Evolutionary conservation across 2,113 vertebrate species (phyloP).

Genomic region (Gambusia affinis): DNA sequence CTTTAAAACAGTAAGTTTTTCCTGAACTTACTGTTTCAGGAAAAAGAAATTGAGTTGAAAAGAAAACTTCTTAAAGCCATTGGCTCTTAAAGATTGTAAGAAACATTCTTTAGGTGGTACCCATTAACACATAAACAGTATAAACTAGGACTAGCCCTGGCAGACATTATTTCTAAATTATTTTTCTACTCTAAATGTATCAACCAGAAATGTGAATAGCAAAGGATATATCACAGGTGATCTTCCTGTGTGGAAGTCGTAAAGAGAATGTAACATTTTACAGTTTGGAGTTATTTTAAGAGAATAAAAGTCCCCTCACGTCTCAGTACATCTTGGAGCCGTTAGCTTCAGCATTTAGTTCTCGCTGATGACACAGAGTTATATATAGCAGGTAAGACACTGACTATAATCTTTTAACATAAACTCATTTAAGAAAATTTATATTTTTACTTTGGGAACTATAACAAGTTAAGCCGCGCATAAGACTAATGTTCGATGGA

Average conservation of each 20-base stretch:
- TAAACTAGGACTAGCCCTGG: neutral
- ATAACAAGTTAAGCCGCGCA: neutral
- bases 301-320: neutral
- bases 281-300: neutral
- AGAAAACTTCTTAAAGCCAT: too few relatives aligned
- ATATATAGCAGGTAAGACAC: neutral
- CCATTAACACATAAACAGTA: neutral
- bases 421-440: neutral
- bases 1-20: neutral
- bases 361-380: neutral
- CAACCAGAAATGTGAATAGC: neutral
- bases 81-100: neutral
- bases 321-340: neutral
- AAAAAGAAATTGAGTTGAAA: too few relatives aligned
- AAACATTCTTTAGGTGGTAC: neutral
- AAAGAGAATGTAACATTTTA: neutral
- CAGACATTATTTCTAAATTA: neutral
- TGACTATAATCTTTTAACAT: neutral
- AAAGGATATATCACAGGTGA: neutral
- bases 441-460: neutral
- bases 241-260: neutral
- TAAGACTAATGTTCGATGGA: slow-evolving; percentile 30
- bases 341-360: neutral
- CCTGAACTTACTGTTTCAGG: neutral
- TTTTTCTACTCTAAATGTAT: neutral